Evolutionary conservation across 2,888 invertebrate genomes (phyloP).

Genomic region (Polyommatus iphigenia): DNA sequence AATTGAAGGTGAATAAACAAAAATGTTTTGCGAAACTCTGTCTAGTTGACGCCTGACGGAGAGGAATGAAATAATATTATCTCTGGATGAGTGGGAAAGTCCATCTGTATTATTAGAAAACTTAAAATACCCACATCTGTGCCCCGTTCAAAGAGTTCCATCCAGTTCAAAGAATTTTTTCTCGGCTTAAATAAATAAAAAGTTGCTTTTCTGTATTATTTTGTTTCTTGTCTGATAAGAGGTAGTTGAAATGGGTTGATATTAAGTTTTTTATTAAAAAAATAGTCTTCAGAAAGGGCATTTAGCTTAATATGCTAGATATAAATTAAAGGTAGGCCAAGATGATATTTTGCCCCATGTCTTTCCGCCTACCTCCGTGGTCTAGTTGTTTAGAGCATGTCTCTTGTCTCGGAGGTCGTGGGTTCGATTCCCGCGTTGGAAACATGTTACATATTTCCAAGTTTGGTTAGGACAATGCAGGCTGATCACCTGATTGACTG

Average conservation of each 20-base stretch:
- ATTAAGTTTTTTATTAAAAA: background rate
- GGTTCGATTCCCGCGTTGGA: too few species aligned
- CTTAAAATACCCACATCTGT: constrained; percentile 49
- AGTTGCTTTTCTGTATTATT: background rate
- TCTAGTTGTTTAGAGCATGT: too few species aligned
- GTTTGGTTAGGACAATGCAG: too few species aligned
- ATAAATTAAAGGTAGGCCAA: background rate
- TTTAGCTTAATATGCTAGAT: background rate
- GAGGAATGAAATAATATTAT: constrained; percentile 59
- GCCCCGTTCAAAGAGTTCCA: constrained; percentile 40
- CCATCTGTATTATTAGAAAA: constrained; percentile 60
- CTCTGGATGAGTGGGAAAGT: constrained; percentile 52
- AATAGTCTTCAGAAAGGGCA: background rate
- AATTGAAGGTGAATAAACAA: constrained; percentile 46
- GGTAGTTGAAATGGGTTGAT: background rate
- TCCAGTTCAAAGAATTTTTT: constrained; percentile 27
- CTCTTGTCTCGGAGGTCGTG: too few species aligned
- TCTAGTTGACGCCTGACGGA: constrained; percentile 49
- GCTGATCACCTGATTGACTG: too few species aligned
- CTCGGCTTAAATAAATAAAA: constrained; percentile 27
- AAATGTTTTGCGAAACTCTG: constrained; percentile 47
- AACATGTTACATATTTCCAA: too few species aligned
- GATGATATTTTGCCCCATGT: too few species aligned
- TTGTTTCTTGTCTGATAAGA: background rate
- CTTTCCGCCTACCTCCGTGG: too few species aligned